These are phyloP conservation scores for Caranx ignobilis DNA, from an alignment of 2,113 vertebrate species.

Conservation along the genomic window DNA sequence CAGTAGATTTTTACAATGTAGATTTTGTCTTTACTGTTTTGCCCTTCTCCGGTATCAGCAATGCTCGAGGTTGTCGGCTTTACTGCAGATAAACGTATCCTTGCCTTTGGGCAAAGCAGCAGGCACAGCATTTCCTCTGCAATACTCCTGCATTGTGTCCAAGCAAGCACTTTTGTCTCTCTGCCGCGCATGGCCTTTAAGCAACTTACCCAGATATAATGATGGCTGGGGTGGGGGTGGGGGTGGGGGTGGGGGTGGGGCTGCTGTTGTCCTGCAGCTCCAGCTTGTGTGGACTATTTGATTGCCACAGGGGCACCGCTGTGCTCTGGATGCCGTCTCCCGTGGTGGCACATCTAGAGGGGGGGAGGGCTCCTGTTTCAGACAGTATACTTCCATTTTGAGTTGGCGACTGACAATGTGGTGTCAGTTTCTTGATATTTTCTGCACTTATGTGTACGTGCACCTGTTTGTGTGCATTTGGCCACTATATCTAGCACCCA, in stretches of 20 bases:
- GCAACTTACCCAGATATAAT: constrained; percentile 51
- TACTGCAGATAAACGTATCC: constrained; percentile 55
- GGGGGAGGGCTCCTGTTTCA: constrained; percentile 46
- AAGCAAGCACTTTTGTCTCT: constrained; percentile 54
- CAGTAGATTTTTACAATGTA: background rate
- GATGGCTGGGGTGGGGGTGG: constrained; percentile 4
- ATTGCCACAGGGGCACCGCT: constrained; percentile 49
- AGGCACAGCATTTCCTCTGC: constrained; percentile 55
- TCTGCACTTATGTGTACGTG: background rate
- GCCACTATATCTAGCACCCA: constrained; percentile 29
- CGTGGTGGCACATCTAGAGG: constrained; percentile 42
- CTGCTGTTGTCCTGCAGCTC: constrained; percentile 42
- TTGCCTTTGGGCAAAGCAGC: constrained; percentile 57
- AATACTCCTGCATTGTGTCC: constrained; percentile 55
- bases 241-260: background rate
- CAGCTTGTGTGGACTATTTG: constrained; percentile 60
- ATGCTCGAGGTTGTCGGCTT: constrained; percentile 44
- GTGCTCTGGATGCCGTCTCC: constrained; percentile 53
- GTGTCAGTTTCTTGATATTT: constrained; percentile 71
- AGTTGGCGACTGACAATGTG: constrained; percentile 65
- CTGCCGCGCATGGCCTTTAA: constrained; percentile 57
- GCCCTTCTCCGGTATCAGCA: constrained; percentile 15
- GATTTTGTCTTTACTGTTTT: constrained; percentile 2
- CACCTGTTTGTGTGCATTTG: constrained; percentile 24
- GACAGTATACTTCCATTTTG: constrained; percentile 54